A percentile compares a stretch with the other conserved stretches of the same genome.
These are phyloP conservation scores for Spizella passerina DNA, from an alignment of 2,797 vertebrate genomes.

Conservation along the genomic window DNA sequence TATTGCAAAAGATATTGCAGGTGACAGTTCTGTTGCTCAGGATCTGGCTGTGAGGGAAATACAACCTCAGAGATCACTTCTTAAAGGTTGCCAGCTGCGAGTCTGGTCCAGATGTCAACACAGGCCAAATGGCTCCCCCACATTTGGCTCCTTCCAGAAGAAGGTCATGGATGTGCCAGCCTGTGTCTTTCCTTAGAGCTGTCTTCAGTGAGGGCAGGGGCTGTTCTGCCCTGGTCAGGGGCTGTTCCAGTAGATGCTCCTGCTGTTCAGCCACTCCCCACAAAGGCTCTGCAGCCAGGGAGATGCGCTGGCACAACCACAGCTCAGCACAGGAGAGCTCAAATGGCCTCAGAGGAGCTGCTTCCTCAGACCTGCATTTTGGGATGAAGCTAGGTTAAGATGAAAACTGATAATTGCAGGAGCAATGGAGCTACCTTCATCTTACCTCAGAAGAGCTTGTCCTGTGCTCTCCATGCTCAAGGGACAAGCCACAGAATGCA, in stretches of 20 bases:
- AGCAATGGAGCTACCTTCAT: background rate
- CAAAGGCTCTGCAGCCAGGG: background rate
- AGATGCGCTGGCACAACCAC: background rate
- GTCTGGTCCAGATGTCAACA: accelerated
- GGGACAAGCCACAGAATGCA: background rate
- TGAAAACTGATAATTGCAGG: background rate
- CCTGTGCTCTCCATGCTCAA: background rate
- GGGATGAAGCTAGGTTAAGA: background rate
- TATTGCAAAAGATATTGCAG: background rate
- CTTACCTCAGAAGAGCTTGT: background rate
- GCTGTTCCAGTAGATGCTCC: background rate
- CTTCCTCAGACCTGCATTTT: background rate
- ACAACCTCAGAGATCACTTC: background rate
- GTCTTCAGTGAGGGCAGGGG: background rate
- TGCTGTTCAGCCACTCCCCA: background rate
- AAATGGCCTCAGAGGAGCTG: background rate
- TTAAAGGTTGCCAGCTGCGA: background rate
- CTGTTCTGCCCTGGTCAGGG: background rate
- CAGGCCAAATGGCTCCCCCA: background rate
- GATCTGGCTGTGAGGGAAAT: background rate
- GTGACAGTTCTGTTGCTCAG: background rate
- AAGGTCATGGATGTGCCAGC: background rate
- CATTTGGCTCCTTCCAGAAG: background rate
- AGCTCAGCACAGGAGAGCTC: background rate
- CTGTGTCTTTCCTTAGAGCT: background rate